Conservation (phyloP, 2,113 vertebrate genomes). For the Piprites chloris region DNA sequence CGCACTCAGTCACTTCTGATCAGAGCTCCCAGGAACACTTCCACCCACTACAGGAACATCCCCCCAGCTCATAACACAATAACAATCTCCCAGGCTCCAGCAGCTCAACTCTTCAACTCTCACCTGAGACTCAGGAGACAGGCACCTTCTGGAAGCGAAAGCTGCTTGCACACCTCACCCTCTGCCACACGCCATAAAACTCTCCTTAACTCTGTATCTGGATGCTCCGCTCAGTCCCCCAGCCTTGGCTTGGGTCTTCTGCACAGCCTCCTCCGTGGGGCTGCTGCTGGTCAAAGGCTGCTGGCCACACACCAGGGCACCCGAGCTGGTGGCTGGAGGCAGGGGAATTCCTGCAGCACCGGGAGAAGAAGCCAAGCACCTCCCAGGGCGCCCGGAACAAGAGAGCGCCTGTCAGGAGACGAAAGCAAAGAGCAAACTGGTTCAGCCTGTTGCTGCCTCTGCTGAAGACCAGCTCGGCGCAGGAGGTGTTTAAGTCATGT, state of each 20-base stretch:
- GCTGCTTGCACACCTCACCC: neutral
- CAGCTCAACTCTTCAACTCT: neutral
- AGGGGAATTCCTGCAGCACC: constrained; percentile 29
- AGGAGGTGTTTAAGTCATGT: constrained; percentile 11
- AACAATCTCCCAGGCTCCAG: neutral
- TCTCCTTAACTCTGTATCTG: accelerated
- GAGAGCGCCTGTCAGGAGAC: constrained; percentile 6
- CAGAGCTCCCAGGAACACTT: neutral
- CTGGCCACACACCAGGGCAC: neutral
- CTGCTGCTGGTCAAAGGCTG: neutral
- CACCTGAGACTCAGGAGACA: constrained; percentile 16
- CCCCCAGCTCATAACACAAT: accelerated
- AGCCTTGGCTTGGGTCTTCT: neutral
- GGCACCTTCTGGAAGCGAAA: neutral
- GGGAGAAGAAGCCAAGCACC: neutral
- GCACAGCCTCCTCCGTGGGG: neutral
- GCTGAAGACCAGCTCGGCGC: neutral
- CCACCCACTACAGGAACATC: accelerated
- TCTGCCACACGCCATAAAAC: constrained; percentile 5
- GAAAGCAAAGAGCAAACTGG: constrained; percentile 10
- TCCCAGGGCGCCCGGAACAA: neutral
- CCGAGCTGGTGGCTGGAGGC: neutral
- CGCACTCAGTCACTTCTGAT: neutral
- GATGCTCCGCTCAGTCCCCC: accelerated
- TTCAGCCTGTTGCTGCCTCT: constrained; percentile 43